Evolutionary conservation across 2,888 invertebrate genomes (phyloP), one percentile per base, ranked within the genome.

Genomic region (Drosophila birchii): DNA sequence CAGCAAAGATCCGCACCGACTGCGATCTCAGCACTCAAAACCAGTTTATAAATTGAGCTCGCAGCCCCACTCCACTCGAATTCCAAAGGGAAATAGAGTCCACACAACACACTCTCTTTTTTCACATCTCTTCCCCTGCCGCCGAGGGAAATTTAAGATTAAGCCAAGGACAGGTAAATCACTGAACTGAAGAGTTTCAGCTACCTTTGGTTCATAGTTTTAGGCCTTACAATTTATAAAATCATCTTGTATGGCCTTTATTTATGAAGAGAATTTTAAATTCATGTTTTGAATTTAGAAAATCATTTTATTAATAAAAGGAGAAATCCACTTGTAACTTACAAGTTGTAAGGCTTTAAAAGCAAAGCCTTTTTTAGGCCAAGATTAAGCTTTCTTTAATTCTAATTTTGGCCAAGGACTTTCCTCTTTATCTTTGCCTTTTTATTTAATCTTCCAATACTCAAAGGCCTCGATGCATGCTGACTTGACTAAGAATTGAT

Each of bases 41-140:
- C 72, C 72, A 43, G 72, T 73, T 73, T 73, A 64, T 12, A 45
- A 70, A 70, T 32, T 72, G 56, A 72, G 73, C 34, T 49, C 51
- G 38, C 44, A 44, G 20, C 9, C 45, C 45, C 60, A 53, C 34
- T 47, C 41, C 56, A 47, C 49, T 68, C 39, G 55, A 47, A 64
- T 61, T 49, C 61, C 67, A 64, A 55, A 36, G 56, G 39, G 56
- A 56, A 66, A 55, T 39, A 14, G 34, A 51, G 23, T 34, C 47
- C 49, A 23, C 44, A 44, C 43, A 39, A 23, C 44, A 44, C 43
- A 39, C 67, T 66, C 67, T 56, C 41, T 41, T 39, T 36, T 11
- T 11, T 12, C 7, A 23, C 36, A 18, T 20, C 16, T 5, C 23
- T 56, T 56, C 56, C 51, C 43, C n/a, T 14, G 29, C 29, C 14